phyloP scores from a whole-genome alignment of 2,113 vertebrate genomes.

The Podocnemis expansa region DNA sequence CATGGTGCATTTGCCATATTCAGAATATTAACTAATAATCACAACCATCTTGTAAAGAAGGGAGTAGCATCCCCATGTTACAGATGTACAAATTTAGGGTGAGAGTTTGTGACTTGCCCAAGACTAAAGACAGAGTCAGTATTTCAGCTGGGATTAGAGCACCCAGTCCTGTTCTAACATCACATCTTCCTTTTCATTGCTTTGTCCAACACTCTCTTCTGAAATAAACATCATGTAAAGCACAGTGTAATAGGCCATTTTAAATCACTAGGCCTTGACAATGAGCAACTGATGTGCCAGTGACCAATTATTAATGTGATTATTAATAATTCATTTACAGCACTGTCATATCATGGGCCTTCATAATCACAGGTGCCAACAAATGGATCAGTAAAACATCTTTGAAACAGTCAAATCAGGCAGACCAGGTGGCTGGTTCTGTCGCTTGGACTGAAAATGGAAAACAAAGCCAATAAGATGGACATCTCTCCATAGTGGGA shows the following conservation, averaged over 20 bases:
- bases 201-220: not conserved
- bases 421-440: not conserved
- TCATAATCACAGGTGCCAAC: not conserved
- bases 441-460: not conserved
- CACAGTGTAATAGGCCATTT: not conserved
- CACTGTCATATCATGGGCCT: not conserved
- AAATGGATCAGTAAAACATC: not conserved
- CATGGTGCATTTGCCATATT: not conserved
- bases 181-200: not conserved
- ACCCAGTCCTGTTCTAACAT: not conserved
- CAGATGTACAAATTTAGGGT: not conserved
- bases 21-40: not conserved
- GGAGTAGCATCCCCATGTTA: not conserved
- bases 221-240: not conserved
- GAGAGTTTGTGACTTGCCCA: not conserved
- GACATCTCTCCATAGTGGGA: no score
- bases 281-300: not conserved
- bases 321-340: not conserved
- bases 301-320: not conserved
- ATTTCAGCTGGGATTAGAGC: not conserved
- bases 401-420: not conserved
- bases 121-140: not conserved
- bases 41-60: not conserved
- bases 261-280: not conserved
- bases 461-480: no score